Base-by-base conservation (phyloP, 2,113 vertebrate species). In the Cettia cetti region DNA sequence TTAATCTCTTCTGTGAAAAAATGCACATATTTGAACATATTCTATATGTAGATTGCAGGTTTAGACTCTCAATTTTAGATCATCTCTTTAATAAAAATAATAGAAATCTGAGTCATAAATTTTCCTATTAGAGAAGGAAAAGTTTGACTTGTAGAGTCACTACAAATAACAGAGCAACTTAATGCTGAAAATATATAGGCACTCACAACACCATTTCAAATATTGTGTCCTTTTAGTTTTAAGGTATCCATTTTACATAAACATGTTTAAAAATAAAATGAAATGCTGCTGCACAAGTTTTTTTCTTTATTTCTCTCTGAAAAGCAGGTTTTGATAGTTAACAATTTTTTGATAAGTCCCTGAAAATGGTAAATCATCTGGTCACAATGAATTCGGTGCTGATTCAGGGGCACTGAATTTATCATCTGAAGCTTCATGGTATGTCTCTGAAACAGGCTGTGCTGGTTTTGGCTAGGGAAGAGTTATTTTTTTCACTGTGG, bases 141-240 rank as follows among this genome's bases (percentile, higher is more conserved):
- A 85, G 7, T 2, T 22, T 37, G 9, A 64, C 4, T 23, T 5
- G 0, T 59, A 53, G 21, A 70, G 39, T 79, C 20, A 82, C 39
- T 72, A 86, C 31, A 94, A 86, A 86, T 89, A 82, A 86, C 22
- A 76, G n/a, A 83, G 50, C 28, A 94, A 19, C 33, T 91, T 92
- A 71, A 87, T 89, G n/a, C 11, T 45, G 86, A 54, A 91, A 90
- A 95, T 94, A 74, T 44, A 81, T 33, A 84, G 7, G 5, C 35
- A 13, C 16, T 81, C 81, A 81, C 40, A 68, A 49, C 66, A 80
- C 17, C 33, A 9, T 65, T 44, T n/a, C 44, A 39, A 70, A 66
- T 40, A 52, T 5, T 31, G 14, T 76, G 35, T 81, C 14, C 31
- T 76, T 81, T 65, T 44, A 76, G 26, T 40, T 89, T 84, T 72